phyloP scores from a whole-genome alignment of 2,888 invertebrate genomes.

The Pteria penguin region DNA sequence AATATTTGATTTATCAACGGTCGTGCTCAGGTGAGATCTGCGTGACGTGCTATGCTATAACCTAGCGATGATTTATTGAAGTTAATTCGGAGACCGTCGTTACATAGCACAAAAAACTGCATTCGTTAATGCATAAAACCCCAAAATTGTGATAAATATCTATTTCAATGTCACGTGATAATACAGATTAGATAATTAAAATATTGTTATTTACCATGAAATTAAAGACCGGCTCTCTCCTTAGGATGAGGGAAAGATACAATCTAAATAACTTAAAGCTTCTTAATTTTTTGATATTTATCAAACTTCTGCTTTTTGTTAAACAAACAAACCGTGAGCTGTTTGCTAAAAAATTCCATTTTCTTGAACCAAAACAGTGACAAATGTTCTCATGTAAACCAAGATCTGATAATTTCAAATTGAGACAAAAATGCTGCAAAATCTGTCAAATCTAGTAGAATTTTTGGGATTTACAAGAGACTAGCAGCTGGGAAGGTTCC shows the following conservation, averaged over 20 bases:
- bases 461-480: slow-evolving; percentile 11
- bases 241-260: neutral
- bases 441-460: slow-evolving; percentile 26
- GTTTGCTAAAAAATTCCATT: neutral
- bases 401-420: slow-evolving; percentile 16
- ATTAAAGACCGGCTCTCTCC: no score
- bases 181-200: no score
- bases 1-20: slow-evolving; percentile 1
- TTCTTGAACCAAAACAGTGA: slow-evolving; percentile 13
- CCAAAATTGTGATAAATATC: no score
- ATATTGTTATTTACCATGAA: no score
- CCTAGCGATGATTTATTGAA: no score
- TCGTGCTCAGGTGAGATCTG: no score
- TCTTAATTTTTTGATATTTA: neutral
- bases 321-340: neutral
- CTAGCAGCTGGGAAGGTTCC: slow-evolving; percentile 24
- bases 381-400: slow-evolving; percentile 8
- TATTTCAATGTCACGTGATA: no score
- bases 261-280: neutral
- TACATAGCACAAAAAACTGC: no score
- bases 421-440: slow-evolving; percentile 25
- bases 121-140: no score
- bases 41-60: no score
- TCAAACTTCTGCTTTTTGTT: neutral
- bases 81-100: no score